Evolutionary conservation across 2,888 invertebrate genomes (phyloP), one percentile per base, ranked within the genome.

Genomic region (Stomorhina lunata): DNA sequence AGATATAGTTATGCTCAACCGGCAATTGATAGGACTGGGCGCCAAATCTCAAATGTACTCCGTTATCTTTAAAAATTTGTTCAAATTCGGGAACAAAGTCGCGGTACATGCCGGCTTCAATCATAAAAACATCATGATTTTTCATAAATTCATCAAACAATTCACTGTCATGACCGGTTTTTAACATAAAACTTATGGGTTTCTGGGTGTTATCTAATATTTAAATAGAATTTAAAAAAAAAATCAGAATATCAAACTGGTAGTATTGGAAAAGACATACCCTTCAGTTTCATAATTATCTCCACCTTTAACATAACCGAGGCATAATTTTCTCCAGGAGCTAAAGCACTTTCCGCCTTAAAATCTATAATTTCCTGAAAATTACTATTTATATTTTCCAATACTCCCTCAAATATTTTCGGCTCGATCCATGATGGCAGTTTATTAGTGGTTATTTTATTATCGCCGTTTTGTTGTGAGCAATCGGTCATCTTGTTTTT

Each of bases 281-380:
- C 87, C 84, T 86, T 84, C 12, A 89, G 68, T 72, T 85, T 83
- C 43, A 89, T 71, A 25, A 80, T 73, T 25, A 90, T 85, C 20
- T 66, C 63, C 2, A 87, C 84, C 40, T 90, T 86, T 34, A 88
- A 77, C 80, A 90, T 88, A 63, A 86, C 79, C 2, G 90, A 87
- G 15, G 86, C 73, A 80, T 87, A 90, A 37, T 90, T 90, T 83
- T 90, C 90, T 3, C 88, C 90, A 1, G 85, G 82, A 5, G 83
- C 85, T 34, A 87, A 86, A 3, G 88, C 89, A 1, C 86, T 78
- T 0, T 65, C 78, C 1, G 84, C 78, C 2, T 43, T 81, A 17
- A 87, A 88, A 7, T 84, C 78, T n/a, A 78, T 9, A 2, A 89
- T 87, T 4, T 75, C 63, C 22, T 84, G 68, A 32, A 87, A 86